Evolutionary conservation across 2,113 vertebrate species (phyloP), one percentile per base, ranked within the genome.

Genomic region (Fregata magnificens): DNA sequence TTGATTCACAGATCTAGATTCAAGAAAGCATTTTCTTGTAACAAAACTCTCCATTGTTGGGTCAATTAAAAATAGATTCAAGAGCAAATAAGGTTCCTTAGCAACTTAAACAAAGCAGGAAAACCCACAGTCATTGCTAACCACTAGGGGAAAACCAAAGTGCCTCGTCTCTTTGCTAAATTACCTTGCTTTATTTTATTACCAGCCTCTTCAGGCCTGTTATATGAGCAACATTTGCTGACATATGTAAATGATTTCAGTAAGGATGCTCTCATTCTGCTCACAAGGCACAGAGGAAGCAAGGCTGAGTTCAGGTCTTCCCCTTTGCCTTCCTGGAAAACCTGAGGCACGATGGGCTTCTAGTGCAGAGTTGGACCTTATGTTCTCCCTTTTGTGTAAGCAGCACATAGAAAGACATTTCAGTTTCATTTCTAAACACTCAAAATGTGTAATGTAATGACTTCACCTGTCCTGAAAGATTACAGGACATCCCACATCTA

Each of bases 21-120:
- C 59, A 66, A 66, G 59, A 81, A 86, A 85, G 59, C 44, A 44
- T 90, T 86, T 92, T 63, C 79, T 67, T 90, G 67, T 82, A 86
- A 88, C 59, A 77, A 69, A 93, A 58, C 42, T 56, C 62, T 73
- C 77, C n/a, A 45, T 63, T 66, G 66, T 40, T 70, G 21, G 80
- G 67, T 86, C 76, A 95, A 92, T 90, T 85, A 88, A 94, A 97
- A 94, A 93, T 74, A 90, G 77, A 86, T 73, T 36, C 45, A 66
- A 62, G 82, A 92, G 80, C n/a, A 96, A 91, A 86, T 66, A 81
- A 86, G 21, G 81, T 72, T 91, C 70, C 89, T 86, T 94, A 92
- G 92, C 88, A 94, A 90, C 55, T 92, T 38, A 81, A 74, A 50
- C n/a, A 93, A 92, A 92, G 66, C 50, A 90, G n/a, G 47, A 88